Evolutionary conservation across 2,797 vertebrate species (phyloP).

Genomic region (Monodelphis domestica): DNA sequence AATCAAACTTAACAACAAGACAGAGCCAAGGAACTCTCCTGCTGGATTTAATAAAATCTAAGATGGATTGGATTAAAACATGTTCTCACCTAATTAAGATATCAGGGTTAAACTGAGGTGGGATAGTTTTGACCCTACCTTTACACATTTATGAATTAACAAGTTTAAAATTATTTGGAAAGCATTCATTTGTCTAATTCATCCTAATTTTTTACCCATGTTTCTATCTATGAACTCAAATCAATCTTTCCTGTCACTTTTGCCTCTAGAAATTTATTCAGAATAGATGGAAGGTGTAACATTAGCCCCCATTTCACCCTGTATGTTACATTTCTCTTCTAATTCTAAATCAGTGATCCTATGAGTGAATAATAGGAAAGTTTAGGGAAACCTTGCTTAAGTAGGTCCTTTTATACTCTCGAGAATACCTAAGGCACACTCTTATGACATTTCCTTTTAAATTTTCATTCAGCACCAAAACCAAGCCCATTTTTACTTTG

Average conservation of each 20-base stretch:
- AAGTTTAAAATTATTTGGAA: background rate
- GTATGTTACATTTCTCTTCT: background rate
- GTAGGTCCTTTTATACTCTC: background rate
- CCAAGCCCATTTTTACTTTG: background rate
- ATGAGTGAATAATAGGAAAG: background rate
- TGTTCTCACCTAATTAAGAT: background rate
- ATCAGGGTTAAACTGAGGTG: background rate
- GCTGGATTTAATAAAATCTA: too few relatives aligned
- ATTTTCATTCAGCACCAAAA: background rate
- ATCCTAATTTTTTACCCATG: slow-evolving; percentile 6
- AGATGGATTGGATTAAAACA: background rate
- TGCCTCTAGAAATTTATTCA: too few relatives aligned
- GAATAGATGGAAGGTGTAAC: background rate
- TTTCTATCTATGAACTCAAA: background rate
- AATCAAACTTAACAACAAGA: too few relatives aligned
- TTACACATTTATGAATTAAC: background rate
- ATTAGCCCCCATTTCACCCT: background rate
- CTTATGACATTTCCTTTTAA: background rate
- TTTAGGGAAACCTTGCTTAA: background rate
- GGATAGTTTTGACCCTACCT: too few relatives aligned
- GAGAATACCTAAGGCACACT: background rate
- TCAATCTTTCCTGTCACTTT: background rate
- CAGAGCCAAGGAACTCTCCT: too few relatives aligned
- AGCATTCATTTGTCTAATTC: slow-evolving; percentile 7
- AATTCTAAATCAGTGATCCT: background rate